Evolutionary conservation across 2,797 vertebrate genomes (phyloP).

Genomic region (Poeciliopsis gracilis): DNA sequence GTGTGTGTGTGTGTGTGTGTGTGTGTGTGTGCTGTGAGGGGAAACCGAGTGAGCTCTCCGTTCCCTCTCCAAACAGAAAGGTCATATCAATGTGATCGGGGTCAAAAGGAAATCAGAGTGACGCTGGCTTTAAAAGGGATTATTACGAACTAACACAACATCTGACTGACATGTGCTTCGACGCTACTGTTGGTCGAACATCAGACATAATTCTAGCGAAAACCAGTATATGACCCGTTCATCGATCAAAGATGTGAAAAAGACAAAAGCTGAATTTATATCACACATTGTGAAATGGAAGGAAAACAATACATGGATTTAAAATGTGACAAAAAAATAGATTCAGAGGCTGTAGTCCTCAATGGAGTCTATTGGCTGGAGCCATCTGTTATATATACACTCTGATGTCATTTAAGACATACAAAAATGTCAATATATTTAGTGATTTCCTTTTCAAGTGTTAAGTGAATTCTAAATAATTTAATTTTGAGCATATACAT

Average conservation of each 20-base stretch:
- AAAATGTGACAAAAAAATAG: background rate
- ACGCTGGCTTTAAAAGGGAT: background rate
- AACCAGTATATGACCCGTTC: background rate
- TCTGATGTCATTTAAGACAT: too few relatives aligned
- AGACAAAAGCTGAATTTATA: background rate
- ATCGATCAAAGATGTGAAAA: background rate
- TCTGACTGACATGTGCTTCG: background rate
- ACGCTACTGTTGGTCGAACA: background rate
- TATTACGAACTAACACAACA: background rate
- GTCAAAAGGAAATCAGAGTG: background rate
- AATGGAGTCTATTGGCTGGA: too few relatives aligned
- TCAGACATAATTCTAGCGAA: background rate
- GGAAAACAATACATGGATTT: background rate
- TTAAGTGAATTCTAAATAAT: too few relatives aligned
- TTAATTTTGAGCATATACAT: too few relatives aligned
- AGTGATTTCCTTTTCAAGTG: too few relatives aligned
- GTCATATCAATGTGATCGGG: background rate
- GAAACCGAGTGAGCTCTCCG: background rate
- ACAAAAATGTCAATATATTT: too few relatives aligned
- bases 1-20: too few relatives aligned
- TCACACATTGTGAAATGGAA: background rate
- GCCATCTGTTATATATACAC: too few relatives aligned
- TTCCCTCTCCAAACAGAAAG: background rate
- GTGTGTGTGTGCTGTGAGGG: too few relatives aligned
- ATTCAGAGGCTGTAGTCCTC: too few relatives aligned